These are phyloP conservation scores for Sebastes iracundus DNA, from an alignment of 2,797 vertebrate genomes.

Conservation along the genomic window DNA sequence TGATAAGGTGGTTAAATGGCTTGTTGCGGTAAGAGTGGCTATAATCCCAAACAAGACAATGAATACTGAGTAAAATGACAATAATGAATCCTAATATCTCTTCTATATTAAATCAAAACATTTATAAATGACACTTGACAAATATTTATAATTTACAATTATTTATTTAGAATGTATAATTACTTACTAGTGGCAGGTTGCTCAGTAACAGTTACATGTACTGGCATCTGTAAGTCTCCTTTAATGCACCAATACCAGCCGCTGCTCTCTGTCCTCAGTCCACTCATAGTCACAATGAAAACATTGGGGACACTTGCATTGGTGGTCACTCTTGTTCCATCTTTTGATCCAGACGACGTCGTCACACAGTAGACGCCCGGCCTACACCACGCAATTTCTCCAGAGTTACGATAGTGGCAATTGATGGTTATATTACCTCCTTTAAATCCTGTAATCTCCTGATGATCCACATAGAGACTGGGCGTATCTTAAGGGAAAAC, in stretches of 20 bases:
- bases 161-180: background rate
- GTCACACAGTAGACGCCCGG: background rate
- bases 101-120: background rate
- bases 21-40: fast-evolving
- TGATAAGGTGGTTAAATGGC: background rate
- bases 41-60: background rate
- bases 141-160: background rate
- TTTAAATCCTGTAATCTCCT: constrained; percentile 1
- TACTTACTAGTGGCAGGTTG: constrained; percentile 7
- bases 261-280: background rate
- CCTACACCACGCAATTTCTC: constrained; percentile 37
- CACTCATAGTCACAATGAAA: constrained; percentile 49
- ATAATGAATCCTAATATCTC: background rate
- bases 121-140: background rate
- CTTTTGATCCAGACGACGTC: background rate
- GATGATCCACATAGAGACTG: constrained; percentile 24
- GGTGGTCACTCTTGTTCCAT: background rate
- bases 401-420: fast-evolving
- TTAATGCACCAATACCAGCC: constrained; percentile 48
- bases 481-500: background rate
- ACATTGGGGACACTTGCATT: fast-evolving
- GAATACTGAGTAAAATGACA: background rate
- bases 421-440: background rate
- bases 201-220: constrained; percentile 13
- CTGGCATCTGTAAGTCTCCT: constrained; percentile 49